Base-by-base conservation (phyloP, 2,888 invertebrate species). In the Baccha elongata region DNA sequence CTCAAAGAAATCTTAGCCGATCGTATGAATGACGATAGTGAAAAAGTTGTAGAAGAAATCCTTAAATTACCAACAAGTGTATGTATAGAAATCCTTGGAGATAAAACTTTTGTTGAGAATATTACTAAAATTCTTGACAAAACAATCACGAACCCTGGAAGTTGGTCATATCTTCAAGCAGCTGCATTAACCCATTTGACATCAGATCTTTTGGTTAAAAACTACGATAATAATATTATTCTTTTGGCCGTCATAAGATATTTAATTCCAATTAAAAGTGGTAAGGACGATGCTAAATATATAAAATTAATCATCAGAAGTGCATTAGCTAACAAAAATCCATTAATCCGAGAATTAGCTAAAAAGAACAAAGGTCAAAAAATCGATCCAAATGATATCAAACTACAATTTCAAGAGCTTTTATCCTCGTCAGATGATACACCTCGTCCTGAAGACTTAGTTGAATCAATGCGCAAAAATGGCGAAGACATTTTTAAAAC, bases 11-110 rank as follows among this genome's bases (percentile, higher is more conserved):
- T 94, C 0, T 89, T 96, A 5, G 87, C 93, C 2, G 93, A 93
- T 85, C 92, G 95, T 75, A 92, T 96, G 2, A 91, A 91, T 58
- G 96, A 96, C 89, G 94, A 95, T 13, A 92, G 93, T 85, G 90
- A 92, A 0, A 89, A 91, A 53, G 94, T 96, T 1, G 93, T 96
- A 0, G 87, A 88, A 17, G 92, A 93, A 40, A 90, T 92, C 44
- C 89, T 94, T 3, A 90, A 91, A 19, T 90, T 94, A 26, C 67
- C 88, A 15, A 89, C 92, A 0, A 85, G 86, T 0, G 78, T 87
- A 1, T 87, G 92, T 5, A 86, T 90, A 32, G 89, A 92, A 50
- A 86, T 93, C 13, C 86, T 94, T 10, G 91, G 91, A 58, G 90
- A 90, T 68, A 86, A 87, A 2, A 88, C 91, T 67, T 88, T 94